Conservation (phyloP, 1,140 invertebrate genomes). For the Bursaphelenchus mucronatus region DNA sequence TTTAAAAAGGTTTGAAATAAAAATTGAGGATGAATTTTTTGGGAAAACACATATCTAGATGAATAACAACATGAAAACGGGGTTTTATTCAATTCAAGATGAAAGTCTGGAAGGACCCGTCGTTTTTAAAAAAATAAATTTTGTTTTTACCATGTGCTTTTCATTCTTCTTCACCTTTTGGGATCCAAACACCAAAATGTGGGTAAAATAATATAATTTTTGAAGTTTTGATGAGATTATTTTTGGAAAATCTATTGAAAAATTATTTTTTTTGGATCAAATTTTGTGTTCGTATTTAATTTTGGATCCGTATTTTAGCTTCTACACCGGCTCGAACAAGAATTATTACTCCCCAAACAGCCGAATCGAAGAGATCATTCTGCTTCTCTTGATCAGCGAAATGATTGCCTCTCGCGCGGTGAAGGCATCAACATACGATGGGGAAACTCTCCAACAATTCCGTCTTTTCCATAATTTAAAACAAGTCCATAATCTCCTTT, state of each 20-base stretch:
- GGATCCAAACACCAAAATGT: too few relatives aligned
- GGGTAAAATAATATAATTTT: background rate
- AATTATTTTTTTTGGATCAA: too few relatives aligned
- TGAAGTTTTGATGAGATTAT: background rate
- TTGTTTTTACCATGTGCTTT: too few relatives aligned
- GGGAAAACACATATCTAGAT: too few relatives aligned
- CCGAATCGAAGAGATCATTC: constrained; percentile 36
- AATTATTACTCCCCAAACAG: constrained; percentile 38
- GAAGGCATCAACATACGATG: constrained; percentile 5
- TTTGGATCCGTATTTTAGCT: constrained; percentile 21
- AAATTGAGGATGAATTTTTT: too few relatives aligned
- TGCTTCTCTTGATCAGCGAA: constrained; percentile 42
- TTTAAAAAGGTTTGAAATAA: too few relatives aligned
- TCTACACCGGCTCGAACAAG: constrained; percentile 41
- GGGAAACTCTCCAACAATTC: constrained; percentile 11
- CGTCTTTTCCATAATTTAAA: constrained; percentile 11
- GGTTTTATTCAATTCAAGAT: too few relatives aligned
- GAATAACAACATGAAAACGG: too few relatives aligned
- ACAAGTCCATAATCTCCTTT: constrained; percentile 19
- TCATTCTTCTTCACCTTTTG: too few relatives aligned
- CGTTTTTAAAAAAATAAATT: too few relatives aligned
- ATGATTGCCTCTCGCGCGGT: constrained; percentile 30
- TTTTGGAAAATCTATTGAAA: too few relatives aligned
- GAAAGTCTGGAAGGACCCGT: too few relatives aligned
- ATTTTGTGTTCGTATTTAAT: background rate